A percentile compares a stretch with the other conserved stretches of the same genome.
Evolutionary conservation across 23 tunicate species (phyloP).

Genomic region (Ascidia mentula): DNA sequence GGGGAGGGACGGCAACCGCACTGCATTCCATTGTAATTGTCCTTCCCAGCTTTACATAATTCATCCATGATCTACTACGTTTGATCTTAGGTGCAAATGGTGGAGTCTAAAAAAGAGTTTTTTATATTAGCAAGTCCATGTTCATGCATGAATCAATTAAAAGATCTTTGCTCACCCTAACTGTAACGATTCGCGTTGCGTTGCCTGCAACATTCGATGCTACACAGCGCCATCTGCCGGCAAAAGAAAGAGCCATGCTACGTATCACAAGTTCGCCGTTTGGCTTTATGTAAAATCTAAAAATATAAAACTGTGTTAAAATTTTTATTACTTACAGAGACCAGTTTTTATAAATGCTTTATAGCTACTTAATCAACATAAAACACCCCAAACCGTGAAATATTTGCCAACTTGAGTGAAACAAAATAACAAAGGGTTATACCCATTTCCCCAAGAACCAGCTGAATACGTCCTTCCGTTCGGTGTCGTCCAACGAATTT

Average conservation of each 20-base stretch:
- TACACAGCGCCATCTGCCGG: slow-evolving; percentile 32
- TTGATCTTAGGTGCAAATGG: slow-evolving; percentile 29
- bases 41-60: slow-evolving; percentile 13
- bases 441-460: slow-evolving; percentile 45
- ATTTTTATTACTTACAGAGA: background rate
- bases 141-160: no score
- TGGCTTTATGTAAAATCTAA: background rate
- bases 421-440: background rate
- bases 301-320: background rate
- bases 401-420: background rate
- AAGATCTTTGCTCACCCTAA: slow-evolving; percentile 35
- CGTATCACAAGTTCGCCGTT: background rate
- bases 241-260: background rate
- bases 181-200: slow-evolving; percentile 27
- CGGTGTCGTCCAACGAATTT: slow-evolving; percentile 41
- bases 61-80: slow-evolving; percentile 8
- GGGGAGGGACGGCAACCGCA: slow-evolving; percentile 24
- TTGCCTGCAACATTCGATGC: slow-evolving; percentile 38
- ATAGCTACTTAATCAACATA: background rate
- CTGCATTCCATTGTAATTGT: slow-evolving; percentile 20
- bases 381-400: no score
- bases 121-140: no score
- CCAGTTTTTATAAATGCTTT: background rate
- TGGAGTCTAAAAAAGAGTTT: slow-evolving; percentile 15
- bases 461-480: slow-evolving; percentile 14